phyloP scores from a whole-genome alignment of 1,140 invertebrate genomes.

The Portunus trituberculatus region DNA sequence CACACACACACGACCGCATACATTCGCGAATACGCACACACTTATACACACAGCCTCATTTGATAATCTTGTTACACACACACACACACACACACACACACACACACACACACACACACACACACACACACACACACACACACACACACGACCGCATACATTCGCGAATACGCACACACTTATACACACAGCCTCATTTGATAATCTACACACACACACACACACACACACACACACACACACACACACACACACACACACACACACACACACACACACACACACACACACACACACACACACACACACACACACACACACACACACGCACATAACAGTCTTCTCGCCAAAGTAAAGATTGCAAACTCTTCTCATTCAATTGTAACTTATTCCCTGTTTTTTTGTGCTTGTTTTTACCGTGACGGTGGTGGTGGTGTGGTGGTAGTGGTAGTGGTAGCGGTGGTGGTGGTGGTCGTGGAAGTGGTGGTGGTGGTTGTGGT shows the following conservation, averaged over 20 bases:
- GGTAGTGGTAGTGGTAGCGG: no score
- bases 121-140: not conserved
- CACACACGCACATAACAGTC: no score
- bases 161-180: no score
- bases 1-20: no score
- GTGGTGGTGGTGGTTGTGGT: no score
- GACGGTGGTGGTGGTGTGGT: no score
- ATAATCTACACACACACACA: not conserved
- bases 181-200: not conserved
- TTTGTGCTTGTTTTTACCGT: not conserved
- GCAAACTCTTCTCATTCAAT: not conserved
- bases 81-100: conserved; percentile 18
- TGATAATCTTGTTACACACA: not conserved
- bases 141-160: not conserved
- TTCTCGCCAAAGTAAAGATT: not conserved
- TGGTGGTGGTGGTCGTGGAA: no score
- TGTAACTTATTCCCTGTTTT: not conserved
- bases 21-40: not conserved
- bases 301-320: no score
- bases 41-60: not conserved
- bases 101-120: conserved; percentile 9
- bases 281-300: no score
- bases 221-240: no score
- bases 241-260: no score
- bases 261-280: no score